Conservation (phyloP, 2,113 vertebrate species). For the Lutjanus erythropterus region DNA sequence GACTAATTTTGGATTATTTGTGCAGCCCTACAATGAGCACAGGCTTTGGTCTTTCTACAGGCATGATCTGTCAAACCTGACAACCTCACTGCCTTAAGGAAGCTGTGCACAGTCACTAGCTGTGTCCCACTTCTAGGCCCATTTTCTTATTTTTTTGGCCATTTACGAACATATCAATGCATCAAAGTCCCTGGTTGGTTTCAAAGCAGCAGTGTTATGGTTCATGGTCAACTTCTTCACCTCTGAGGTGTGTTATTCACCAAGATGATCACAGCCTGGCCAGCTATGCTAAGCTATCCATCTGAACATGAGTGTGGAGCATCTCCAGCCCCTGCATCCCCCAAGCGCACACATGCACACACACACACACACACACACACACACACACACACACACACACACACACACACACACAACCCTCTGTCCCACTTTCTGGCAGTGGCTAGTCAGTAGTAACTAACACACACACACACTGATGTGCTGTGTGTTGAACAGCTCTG, state of each 20-base stretch:
- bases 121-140: too few species aligned
- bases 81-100: too few species aligned
- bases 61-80: too few species aligned
- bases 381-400: slow-evolving; percentile 5
- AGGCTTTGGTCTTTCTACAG: too few species aligned
- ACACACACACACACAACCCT: not conserved
- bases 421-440: slow-evolving; percentile 32
- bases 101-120: too few species aligned
- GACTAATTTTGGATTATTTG: too few species aligned
- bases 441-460: slow-evolving; percentile 7
- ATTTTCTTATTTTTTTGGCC: too few species aligned
- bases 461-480: slow-evolving; percentile 24
- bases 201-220: not conserved
- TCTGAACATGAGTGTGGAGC: not conserved
- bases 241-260: too few species aligned
- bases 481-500: slow-evolving; percentile 13
- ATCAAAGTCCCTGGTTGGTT: not conserved
- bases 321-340: not conserved
- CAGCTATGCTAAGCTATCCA: too few species aligned
- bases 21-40: too few species aligned
- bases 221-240: too few species aligned
- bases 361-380: not conserved
- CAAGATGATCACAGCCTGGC: too few species aligned
- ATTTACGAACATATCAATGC: not conserved
- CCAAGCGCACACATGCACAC: not conserved